Evolutionary conservation across 2,888 invertebrate genomes (phyloP).

Genomic region (Conus canariensis): DNA sequence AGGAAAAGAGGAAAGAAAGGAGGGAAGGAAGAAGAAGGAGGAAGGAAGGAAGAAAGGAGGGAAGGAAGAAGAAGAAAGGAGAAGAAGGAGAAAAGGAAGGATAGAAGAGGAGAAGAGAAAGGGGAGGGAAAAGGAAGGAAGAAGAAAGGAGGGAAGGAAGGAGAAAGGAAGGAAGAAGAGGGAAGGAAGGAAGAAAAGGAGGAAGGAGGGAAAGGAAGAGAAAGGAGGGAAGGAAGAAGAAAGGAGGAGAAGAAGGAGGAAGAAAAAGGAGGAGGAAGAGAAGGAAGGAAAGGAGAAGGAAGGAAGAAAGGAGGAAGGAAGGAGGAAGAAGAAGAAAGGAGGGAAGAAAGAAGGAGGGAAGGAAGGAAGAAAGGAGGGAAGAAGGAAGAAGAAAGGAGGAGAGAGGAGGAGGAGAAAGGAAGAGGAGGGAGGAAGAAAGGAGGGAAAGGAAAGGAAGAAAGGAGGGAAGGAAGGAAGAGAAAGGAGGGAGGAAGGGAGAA

Average conservation of each 20-base stretch:
- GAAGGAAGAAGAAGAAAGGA: too few relatives aligned
- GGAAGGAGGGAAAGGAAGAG: background rate
- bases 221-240: background rate
- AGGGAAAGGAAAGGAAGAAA: background rate
- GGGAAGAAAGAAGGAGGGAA: background rate
- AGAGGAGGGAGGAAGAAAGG: background rate
- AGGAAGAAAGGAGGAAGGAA: background rate
- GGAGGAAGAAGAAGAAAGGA: background rate
- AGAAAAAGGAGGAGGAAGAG: background rate
- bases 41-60: too few relatives aligned
- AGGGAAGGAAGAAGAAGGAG: too few relatives aligned
- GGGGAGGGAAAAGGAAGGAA: background rate
- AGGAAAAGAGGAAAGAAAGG: too few relatives aligned
- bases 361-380: background rate
- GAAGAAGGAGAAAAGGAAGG: too few relatives aligned
- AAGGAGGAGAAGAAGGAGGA: background rate
- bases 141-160: background rate
- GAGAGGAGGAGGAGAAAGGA: background rate
- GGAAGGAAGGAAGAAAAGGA: background rate
- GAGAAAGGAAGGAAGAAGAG: background rate
- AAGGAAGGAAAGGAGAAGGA: too few relatives aligned
- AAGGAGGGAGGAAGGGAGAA: background rate
- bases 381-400: too few relatives aligned
- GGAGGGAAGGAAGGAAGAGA: background rate
- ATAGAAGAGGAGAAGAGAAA: background rate